Evolutionary conservation across 2,797 vertebrate species (phyloP), one percentile per base, ranked within the genome.

Genomic region (Knipowitschia caucasica): DNA sequence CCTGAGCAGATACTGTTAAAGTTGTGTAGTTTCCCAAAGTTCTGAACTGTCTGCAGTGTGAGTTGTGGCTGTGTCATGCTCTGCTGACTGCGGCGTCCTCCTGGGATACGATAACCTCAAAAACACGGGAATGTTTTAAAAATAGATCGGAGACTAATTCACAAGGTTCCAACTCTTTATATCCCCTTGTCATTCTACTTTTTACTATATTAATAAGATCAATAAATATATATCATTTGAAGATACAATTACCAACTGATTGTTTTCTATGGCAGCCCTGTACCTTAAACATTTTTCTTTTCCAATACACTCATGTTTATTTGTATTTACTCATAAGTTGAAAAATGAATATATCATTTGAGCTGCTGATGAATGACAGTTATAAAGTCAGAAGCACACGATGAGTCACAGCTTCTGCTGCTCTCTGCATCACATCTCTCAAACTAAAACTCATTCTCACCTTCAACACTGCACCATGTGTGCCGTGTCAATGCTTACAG

Each of bases 51-150:
- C 53, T 56, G 49, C 55, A 53, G 64, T 71, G 38, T 74, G 50
- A 62, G 72, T 59, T 56, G 73, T 75, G 69, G 64, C 58, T 44
- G 55, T 15, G 67, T 14, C 71, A 52, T 77, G 49, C 54, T 47
- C 44, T 58, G 69, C 63, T 57, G n/a, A n/a, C 52, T 36, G 58
- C 54, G 11, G 15, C 59, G 68, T 69, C 73, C 80, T 67, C 35
- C 61, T 55, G 20, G 42, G 53, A 62, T 42, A 38, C 44, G 50
- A 69, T 42, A 66, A 63, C 44, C 29, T 20, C 0, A 5, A 27
- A 53, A 50, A 56, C 39, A 69, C 29, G 68, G 53, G 43, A 34
- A 27, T 12, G 30, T 20, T 15, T 47, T 36, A 53, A 35, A 54
- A 50, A 36, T 46, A 30, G 44, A 30, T 5, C 7, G 20, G 8